Evolutionary conservation across 2,113 vertebrate species (phyloP), one percentile per base, ranked within the genome.

Genomic region (Tinamus guttatus): DNA sequence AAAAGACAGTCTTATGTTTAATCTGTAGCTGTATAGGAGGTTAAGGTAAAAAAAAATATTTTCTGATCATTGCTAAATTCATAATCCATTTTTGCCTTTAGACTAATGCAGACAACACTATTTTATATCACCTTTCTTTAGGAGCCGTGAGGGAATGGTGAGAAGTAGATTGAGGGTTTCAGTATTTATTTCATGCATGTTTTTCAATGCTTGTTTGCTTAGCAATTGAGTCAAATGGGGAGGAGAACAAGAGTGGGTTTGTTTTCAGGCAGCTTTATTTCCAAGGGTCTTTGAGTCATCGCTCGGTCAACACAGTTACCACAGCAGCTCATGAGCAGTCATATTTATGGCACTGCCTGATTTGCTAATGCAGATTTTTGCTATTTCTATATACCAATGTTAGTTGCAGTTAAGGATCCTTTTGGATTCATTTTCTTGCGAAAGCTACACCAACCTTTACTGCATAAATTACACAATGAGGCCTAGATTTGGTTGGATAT

Each of bases 391-490:
- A 38, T 10, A 64, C 56, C 4, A 3, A 22, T 0, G 1, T 36
- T 75, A 43, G 10, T 38, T 81, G 47, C 2, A 5, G 34, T 52
- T 40, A n/a, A 83, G 68, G 14, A 7, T 90, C 32, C 27, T 81
- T 27, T 73, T 85, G 68, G 76, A 32, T 77, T 77, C 27, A 30
- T 62, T 83, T 62, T 13, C 24, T 38, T 18, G 28, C 36, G 58
- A 75, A 62, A 92, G 51, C 85, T 16, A 1, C 4, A 9, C 64
- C 71, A 85, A 16, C 27, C 41, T 54, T 45, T 45, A 38, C n/a
- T 30, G 43, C 4, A 0, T 51, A 22, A 73, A 47, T 16, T 0
- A 0, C 59, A 21, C 8, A 3, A 0, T 15, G 47, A 52, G 69
- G 36, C 20, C 59, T 38, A 28, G 40, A 74, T 82, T n/a, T 0